A percentile compares a stretch with the other conserved stretches of the same genome.
phyloP scores from a whole-genome alignment of 2,888 invertebrate species.

The Heteromurus nitidus region DNA sequence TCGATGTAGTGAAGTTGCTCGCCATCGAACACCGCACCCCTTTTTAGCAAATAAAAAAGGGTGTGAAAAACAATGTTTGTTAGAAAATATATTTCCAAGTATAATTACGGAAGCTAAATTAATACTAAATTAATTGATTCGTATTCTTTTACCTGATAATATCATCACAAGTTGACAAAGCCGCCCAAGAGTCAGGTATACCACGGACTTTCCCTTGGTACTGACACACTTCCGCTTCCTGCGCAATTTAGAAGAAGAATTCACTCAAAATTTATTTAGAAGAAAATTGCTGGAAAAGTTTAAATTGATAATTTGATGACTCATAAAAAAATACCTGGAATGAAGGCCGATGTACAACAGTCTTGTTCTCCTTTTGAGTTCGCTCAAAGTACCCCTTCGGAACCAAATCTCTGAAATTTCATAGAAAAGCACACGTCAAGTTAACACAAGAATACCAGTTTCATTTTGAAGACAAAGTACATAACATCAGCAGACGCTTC shows the following conservation, averaged over 20 bases:
- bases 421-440: neutral
- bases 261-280: no score
- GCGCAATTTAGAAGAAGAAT: no score
- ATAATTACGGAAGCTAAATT: no score
- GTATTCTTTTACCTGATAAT: conserved; percentile 76
- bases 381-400: conserved; percentile 82
- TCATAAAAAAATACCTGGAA: conserved; percentile 77
- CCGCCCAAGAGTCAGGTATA: conserved; percentile 85
- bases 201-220: conserved; percentile 86
- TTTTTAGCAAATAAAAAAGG: conserved; percentile 75
- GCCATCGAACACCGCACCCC: conserved; percentile 89
- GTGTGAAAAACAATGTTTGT: no score
- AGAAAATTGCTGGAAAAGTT: no score
- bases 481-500: no score
- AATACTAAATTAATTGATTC: no score
- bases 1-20: conserved; percentile 84
- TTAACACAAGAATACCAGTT: no score
- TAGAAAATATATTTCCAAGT: no score
- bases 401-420: conserved; percentile 80
- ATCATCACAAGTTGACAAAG: conserved; percentile 88
- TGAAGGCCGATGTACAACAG: conserved; percentile 79
- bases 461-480: no score
- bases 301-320: conserved; percentile 7
- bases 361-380: conserved; percentile 79
- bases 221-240: conserved; percentile 86